Evolutionary conservation across 2,797 vertebrate genomes (phyloP).

Genomic region (Gila robusta): DNA sequence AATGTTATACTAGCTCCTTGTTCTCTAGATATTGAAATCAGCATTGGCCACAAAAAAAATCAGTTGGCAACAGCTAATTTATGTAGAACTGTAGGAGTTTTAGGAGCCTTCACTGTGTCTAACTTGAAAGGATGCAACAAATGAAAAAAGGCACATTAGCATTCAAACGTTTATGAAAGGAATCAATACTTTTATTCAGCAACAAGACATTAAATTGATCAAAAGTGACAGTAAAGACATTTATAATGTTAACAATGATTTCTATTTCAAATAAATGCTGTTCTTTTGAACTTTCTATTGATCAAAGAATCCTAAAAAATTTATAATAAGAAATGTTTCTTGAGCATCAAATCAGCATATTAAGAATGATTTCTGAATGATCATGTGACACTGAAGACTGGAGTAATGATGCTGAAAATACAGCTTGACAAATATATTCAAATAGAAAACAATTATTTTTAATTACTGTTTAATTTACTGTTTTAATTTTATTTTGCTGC

Average conservation of each 20-base stretch:
- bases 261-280: background rate
- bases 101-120: background rate
- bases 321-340: background rate
- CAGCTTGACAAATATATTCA: background rate
- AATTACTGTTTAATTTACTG: too few species aligned
- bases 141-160: background rate
- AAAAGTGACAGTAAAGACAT: background rate
- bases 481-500: background rate
- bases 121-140: background rate
- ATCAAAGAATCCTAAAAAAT: background rate
- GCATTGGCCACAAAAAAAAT: background rate
- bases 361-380: background rate
- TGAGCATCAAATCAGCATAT: background rate
- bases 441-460: background rate
- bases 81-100: background rate
- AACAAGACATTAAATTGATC: background rate
- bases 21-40: background rate
- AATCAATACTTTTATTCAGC: background rate
- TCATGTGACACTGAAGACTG: background rate
- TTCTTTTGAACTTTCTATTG: background rate
- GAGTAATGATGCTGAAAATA: background rate
- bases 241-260: background rate
- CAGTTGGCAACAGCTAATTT: background rate
- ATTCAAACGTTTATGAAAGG: background rate
- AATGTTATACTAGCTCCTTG: background rate